Percentiles rank a stretch among this genome's conserved stretches.
Evolutionary conservation across 1,140 invertebrate species (phyloP).

Genomic region (Lepeophtheirus salmonis): DNA sequence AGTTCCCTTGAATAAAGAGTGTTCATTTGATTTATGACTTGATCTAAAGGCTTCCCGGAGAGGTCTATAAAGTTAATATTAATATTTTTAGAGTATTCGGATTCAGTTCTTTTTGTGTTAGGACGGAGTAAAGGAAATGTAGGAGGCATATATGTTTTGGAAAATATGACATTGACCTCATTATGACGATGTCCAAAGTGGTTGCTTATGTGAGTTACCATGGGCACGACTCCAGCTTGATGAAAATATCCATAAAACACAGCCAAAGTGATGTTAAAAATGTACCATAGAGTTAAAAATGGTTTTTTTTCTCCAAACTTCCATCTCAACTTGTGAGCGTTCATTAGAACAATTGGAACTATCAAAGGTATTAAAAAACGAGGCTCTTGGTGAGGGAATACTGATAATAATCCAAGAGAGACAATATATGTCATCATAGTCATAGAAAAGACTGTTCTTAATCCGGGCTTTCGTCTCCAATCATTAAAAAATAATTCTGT

Average conservation of each 20-base stretch:
- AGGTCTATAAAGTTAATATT: not conserved
- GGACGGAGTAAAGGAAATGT: conserved; percentile 6
- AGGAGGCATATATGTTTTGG: conserved; percentile 16
- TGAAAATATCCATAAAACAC: conserved; percentile 8
- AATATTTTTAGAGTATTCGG: not conserved
- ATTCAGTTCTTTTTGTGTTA: not conserved
- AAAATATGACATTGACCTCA: conserved; percentile 13
- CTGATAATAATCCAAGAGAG: conserved; percentile 4
- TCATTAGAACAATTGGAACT: conserved; percentile 9
- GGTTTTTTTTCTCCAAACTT: not conserved
- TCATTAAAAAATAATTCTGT: not conserved
- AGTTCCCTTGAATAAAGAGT: not conserved
- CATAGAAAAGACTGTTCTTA: conserved; percentile 10
- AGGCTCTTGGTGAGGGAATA: conserved; percentile 14
- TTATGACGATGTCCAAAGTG: not conserved
- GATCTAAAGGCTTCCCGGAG: not conserved
- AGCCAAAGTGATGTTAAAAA: not conserved
- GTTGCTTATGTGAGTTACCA: conserved; percentile 4
- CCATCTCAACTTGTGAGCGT: conserved; percentile 13
- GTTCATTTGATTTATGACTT: not conserved
- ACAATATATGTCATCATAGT: conserved; percentile 7
- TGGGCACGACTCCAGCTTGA: conserved; percentile 13
- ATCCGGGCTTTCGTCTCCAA: conserved; percentile 13
- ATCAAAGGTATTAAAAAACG: conserved; percentile 14
- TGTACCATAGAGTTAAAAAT: conserved; percentile 13